These are phyloP conservation scores for Microhierax caerulescens DNA, from an alignment of 2,797 vertebrate species.

Conservation along the genomic window DNA sequence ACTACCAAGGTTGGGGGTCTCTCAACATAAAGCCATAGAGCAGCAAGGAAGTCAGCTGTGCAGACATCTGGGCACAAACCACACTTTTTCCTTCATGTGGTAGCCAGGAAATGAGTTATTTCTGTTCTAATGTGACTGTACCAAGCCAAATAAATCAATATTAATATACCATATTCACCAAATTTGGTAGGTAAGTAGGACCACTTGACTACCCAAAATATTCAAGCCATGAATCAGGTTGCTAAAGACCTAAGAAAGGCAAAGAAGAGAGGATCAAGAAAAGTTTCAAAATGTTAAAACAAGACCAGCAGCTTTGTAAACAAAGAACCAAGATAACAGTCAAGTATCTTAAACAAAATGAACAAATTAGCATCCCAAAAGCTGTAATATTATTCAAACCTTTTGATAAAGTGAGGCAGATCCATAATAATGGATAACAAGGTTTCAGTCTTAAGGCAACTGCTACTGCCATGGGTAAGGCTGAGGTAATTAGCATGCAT, in stretches of 20 bases:
- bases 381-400: background rate
- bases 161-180: background rate
- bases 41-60: background rate
- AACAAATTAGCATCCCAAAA: background rate
- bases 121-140: background rate
- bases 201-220: background rate
- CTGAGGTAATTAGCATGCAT: background rate
- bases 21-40: background rate
- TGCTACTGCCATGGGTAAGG: background rate
- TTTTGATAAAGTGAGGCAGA: background rate
- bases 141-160: background rate
- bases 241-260: background rate
- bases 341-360: background rate
- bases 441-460: background rate
- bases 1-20: fast-evolving
- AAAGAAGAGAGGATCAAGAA: background rate
- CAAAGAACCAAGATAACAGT: background rate
- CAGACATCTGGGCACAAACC: background rate
- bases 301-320: background rate
- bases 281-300: background rate
- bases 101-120: background rate
- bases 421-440: background rate
- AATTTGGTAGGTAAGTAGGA: background rate
- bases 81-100: background rate
- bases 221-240: background rate